Evolutionary conservation across 2,797 vertebrate genomes (phyloP).

Genomic region (Pangasius macronema): DNA sequence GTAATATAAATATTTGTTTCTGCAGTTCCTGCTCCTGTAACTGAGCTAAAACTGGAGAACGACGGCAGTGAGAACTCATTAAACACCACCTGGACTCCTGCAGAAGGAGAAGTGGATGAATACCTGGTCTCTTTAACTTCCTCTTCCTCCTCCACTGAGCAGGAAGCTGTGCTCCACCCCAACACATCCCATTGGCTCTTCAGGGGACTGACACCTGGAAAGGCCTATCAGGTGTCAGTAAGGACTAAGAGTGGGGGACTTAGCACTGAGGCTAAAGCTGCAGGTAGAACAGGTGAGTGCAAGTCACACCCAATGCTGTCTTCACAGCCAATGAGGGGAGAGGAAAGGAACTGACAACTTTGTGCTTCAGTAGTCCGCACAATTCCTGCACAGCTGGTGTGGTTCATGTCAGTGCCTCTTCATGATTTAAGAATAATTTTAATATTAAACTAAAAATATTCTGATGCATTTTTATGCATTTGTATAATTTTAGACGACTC

Average conservation of each 20-base stretch:
- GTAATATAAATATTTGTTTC: conserved; percentile 5
- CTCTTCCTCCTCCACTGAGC: conserved; percentile 63
- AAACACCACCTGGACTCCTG: conserved; percentile 78
- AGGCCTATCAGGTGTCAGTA: conserved; percentile 79
- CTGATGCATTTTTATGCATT: too few species aligned
- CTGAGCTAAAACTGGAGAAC: conserved; percentile 75
- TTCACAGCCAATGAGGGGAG: too few species aligned
- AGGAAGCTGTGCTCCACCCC: conserved; percentile 68
- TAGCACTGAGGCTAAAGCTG: conserved; percentile 67
- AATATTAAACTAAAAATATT: too few species aligned
- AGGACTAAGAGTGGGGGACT: conserved; percentile 74
- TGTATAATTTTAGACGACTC: too few species aligned
- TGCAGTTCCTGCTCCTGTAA: conserved; percentile 79
- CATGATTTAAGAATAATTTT: too few species aligned
- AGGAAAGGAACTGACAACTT: too few species aligned
- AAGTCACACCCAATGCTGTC: background rate
- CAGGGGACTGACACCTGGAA: conserved; percentile 78
- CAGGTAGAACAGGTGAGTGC: conserved; percentile 78
- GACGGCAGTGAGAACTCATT: conserved; percentile 75
- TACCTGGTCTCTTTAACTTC: conserved; percentile 77
- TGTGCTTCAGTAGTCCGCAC: too few species aligned
- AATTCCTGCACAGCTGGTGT: too few species aligned
- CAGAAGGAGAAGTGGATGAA: conserved; percentile 77
- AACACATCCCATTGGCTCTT: conserved; percentile 72
- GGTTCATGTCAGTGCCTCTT: too few species aligned